These are phyloP conservation scores for Cynopterus brachyotis DNA, from an alignment of 2,113 vertebrate genomes.

Conservation along the genomic window DNA sequence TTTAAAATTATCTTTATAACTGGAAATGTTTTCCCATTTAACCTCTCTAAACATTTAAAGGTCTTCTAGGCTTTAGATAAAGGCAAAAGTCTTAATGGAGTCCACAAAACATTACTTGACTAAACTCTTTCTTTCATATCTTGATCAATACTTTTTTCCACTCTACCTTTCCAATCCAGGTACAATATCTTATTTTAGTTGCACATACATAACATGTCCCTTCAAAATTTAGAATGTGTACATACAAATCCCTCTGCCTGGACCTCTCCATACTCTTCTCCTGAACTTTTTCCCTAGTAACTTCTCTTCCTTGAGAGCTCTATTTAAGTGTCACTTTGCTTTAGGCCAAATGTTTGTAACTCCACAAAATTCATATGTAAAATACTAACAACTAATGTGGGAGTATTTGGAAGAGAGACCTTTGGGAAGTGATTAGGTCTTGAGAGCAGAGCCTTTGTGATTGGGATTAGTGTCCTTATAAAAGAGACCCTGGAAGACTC, in stretches of 20 bases:
- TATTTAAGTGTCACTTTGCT: not conserved
- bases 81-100: not conserved
- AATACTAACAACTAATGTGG: not conserved
- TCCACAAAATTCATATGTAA: not conserved
- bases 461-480: not conserved
- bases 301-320: not conserved
- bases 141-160: not conserved
- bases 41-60: not conserved
- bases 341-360: not conserved
- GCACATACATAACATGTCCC: not conserved
- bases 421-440: not conserved
- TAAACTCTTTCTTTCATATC: not conserved
- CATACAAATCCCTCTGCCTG: not conserved
- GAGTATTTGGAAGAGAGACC: not conserved
- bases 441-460: not conserved
- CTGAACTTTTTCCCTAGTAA: not conserved
- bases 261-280: no score
- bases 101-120: not conserved
- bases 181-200: not conserved
- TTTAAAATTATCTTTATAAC: constrained; percentile 29
- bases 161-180: not conserved
- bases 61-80: not conserved
- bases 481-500: not conserved
- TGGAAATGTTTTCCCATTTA: not conserved
- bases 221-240: not conserved